phyloP scores from a whole-genome alignment of 1,140 invertebrate genomes.

The Magallana ariakensis region DNA sequence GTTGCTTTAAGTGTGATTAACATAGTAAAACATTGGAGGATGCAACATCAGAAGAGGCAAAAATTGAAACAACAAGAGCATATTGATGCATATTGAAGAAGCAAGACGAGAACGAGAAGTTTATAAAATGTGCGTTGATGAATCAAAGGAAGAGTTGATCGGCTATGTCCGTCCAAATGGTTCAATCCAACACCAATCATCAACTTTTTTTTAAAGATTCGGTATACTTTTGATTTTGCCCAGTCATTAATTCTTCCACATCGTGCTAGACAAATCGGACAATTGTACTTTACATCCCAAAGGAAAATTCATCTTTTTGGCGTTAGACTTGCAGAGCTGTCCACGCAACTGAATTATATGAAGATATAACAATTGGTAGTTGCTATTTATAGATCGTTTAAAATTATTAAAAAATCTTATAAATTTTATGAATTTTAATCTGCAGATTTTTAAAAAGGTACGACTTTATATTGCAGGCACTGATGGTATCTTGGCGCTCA shows the following conservation, averaged over 20 bases:
- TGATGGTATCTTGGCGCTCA: slow-evolving; percentile 1
- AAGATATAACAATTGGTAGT: slow-evolving; percentile 39
- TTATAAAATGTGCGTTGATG: not conserved
- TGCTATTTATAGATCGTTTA: too few species aligned
- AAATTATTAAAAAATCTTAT: too few species aligned
- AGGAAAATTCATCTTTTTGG: slow-evolving; percentile 29
- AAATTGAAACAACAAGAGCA: not conserved
- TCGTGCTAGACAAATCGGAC: not conserved
- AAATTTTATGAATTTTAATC: too few species aligned
- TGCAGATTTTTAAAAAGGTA: not conserved
- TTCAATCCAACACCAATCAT: not conserved
- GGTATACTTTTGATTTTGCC: not conserved
- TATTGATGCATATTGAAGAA: too few species aligned
- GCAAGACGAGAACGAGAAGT: not conserved
- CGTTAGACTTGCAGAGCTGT: not conserved
- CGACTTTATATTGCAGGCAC: not conserved
- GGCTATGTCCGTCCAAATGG: too few species aligned
- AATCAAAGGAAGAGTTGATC: too few species aligned
- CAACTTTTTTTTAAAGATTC: not conserved
- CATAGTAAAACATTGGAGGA: too few species aligned
- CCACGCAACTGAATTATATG: slow-evolving; percentile 2
- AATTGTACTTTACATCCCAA: not conserved
- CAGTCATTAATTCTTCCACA: not conserved
- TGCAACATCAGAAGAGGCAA: too few species aligned
- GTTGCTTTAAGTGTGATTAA: too few species aligned